Percentiles rank a stretch among this genome's conserved stretches.
Evolutionary conservation across 2,113 vertebrate species (phyloP).

Genomic region (Xiphophorus hellerii): DNA sequence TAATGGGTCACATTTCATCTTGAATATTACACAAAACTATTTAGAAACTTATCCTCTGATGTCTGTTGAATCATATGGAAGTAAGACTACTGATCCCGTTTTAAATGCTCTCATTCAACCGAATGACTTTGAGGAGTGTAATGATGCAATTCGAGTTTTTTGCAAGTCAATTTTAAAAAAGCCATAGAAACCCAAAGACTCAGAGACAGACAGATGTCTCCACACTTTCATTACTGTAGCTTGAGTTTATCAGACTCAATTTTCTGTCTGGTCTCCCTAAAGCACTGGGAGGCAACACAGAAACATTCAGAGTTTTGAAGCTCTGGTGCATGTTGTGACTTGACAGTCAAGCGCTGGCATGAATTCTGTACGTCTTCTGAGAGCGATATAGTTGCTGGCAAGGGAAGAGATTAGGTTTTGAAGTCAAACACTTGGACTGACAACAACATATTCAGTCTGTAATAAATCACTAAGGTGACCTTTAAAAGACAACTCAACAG

Average conservation of each 20-base stretch:
- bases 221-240: constrained; percentile 53
- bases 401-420: constrained; percentile 10
- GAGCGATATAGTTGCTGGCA: constrained; percentile 13
- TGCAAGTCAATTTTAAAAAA: constrained; percentile 25
- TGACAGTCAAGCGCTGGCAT: constrained; percentile 3
- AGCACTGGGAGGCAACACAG: constrained; percentile 28
- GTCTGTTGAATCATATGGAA: constrained; percentile 7
- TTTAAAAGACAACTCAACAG: background rate
- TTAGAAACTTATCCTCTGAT: constrained; percentile 22
- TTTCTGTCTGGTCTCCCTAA: constrained; percentile 34
- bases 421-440: constrained; percentile 32
- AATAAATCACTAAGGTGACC: constrained; percentile 1
- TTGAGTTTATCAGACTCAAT: constrained; percentile 39
- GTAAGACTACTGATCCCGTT: constrained; percentile 9
- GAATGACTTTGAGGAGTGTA: constrained; percentile 40
- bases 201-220: constrained; percentile 38
- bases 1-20: constrained; percentile 38
- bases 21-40: constrained; percentile 25
- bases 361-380: constrained; percentile 5
- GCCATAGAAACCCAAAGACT: constrained; percentile 49
- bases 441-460: background rate
- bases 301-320: constrained; percentile 29
- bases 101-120: constrained; percentile 40
- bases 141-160: constrained; percentile 45
- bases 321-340: constrained; percentile 4